These are phyloP conservation scores for Plectus sambesii DNA, from an alignment of 1,140 invertebrate species.

Conservation along the genomic window DNA sequence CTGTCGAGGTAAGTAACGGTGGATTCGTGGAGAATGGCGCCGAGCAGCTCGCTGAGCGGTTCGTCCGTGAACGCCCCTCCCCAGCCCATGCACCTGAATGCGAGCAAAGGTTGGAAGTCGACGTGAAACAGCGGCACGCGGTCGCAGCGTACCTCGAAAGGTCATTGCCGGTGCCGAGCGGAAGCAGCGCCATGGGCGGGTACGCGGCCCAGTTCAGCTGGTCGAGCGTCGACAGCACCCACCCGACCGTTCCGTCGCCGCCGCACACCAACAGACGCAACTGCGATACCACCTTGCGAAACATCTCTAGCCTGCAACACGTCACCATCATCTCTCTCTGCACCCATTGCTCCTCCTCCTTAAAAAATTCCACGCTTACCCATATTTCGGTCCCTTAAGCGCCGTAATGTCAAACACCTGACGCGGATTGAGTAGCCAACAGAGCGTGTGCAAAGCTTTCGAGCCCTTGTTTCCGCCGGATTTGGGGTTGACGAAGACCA, in stretches of 20 bases:
- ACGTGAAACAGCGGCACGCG: not conserved
- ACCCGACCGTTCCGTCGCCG: constrained; percentile 59
- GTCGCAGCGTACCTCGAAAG: constrained; percentile 71
- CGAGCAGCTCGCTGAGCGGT: constrained; percentile 82
- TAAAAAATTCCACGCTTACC: constrained; percentile 54
- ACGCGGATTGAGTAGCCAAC: constrained; percentile 57
- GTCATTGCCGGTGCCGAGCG: constrained; percentile 93
- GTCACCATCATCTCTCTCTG: too few species aligned
- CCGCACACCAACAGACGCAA: constrained; percentile 55
- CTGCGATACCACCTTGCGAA: constrained; percentile 54
- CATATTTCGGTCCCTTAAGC: constrained; percentile 70
- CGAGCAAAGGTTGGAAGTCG: constrained; percentile 53
- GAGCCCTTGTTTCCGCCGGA: constrained; percentile 58
- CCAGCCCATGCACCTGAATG: constrained; percentile 85
- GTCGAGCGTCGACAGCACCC: constrained; percentile 71
- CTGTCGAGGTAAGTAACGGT: constrained; percentile 68
- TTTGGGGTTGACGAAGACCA: constrained; percentile 65
- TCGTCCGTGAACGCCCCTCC: constrained; percentile 82
- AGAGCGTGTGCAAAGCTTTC: constrained; percentile 57
- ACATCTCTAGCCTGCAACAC: constrained; percentile 52
- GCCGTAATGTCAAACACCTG: constrained; percentile 75
- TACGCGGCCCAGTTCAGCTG: constrained; percentile 61
- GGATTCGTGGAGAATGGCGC: constrained; percentile 78
- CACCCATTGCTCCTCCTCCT: too few species aligned
- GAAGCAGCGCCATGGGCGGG: constrained; percentile 81